Percentiles rank a stretch among this genome's conserved stretches.
Conservation (phyloP, 2,888 invertebrate species). For the Cephus rjabovi region DNA sequence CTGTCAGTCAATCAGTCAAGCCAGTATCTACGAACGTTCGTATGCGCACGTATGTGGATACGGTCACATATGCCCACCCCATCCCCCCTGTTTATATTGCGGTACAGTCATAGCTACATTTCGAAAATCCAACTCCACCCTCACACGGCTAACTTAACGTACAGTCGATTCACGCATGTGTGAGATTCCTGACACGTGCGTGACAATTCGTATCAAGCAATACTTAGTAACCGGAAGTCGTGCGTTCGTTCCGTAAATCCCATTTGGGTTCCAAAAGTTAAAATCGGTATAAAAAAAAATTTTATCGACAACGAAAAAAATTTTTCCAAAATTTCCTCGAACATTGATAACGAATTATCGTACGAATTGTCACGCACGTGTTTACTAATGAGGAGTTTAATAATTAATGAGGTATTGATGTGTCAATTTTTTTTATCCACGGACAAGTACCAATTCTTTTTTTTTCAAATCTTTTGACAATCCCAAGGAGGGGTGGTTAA, state of each 20-base stretch:
- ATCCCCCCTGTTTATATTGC: background rate
- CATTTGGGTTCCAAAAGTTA: too few species aligned
- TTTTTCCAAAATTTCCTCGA: too few species aligned
- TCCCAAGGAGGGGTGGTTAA: background rate
- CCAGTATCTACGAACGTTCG: background rate
- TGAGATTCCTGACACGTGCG: slow-evolving; percentile 1
- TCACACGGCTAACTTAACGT: background rate
- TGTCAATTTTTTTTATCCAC: background rate
- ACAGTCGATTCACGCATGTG: background rate
- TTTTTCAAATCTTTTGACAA: background rate
- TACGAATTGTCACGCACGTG: background rate
- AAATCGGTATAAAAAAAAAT: too few species aligned
- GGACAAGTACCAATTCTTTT: background rate
- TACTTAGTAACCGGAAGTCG: background rate
- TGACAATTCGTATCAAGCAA: background rate
- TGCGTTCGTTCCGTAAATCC: background rate
- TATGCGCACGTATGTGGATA: background rate
- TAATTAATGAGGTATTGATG: background rate
- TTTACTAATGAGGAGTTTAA: background rate
- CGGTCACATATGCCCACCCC: background rate
- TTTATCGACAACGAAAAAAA: accelerated
- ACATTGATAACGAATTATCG: background rate
- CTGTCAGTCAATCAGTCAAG: background rate
- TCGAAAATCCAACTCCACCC: background rate
- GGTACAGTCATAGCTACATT: background rate